These are phyloP conservation scores for Notamacropus eugenii DNA, from an alignment of 2,797 vertebrate species.

Conservation along the genomic window DNA sequence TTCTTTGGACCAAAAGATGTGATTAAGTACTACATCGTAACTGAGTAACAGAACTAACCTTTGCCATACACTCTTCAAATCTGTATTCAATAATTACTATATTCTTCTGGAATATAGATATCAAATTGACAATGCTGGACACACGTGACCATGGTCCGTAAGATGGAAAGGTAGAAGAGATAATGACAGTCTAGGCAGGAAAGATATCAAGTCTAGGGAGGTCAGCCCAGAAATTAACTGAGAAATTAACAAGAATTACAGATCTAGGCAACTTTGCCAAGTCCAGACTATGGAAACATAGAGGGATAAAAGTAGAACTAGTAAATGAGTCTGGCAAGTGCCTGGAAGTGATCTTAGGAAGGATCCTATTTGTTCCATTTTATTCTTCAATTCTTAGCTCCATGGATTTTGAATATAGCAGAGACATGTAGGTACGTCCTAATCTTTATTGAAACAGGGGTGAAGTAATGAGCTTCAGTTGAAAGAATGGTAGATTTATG, in stretches of 20 bases:
- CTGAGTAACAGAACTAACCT: not conserved
- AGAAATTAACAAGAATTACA: not conserved
- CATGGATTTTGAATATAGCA: not conserved
- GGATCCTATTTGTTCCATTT: not conserved
- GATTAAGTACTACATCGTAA: not conserved
- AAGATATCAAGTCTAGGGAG: not conserved
- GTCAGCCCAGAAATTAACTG: not conserved
- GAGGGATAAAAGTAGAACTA: not conserved
- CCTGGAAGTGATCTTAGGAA: not conserved
- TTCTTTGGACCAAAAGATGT: not conserved
- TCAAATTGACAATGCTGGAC: not conserved
- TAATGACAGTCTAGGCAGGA: not conserved
- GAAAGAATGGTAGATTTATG: not conserved
- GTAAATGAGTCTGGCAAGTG: not conserved
- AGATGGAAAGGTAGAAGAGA: not conserved
- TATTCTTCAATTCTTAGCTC: not conserved
- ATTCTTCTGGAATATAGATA: not conserved
- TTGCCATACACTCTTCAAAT: not conserved
- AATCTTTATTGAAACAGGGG: not conserved
- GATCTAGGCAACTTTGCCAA: not conserved
- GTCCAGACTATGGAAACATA: not conserved
- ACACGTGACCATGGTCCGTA: not conserved
- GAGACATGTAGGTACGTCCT: not conserved
- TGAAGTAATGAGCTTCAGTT: not conserved
- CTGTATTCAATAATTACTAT: not conserved